A percentile compares a stretch with the other conserved stretches of the same genome.
phyloP scores from a whole-genome alignment of 2,888 invertebrate species.

The Melinaea marsaeus region DNA sequence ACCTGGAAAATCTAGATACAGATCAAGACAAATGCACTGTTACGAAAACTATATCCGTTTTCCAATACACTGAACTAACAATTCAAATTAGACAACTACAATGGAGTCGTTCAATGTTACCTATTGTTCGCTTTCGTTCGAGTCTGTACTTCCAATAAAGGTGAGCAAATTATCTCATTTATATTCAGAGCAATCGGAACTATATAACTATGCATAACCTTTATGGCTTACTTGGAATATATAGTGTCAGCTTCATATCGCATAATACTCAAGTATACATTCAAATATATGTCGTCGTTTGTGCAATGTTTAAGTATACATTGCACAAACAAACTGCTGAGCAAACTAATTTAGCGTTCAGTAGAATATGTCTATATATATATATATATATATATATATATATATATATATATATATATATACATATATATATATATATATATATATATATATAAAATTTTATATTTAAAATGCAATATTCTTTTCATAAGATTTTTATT shows the following conservation, averaged over 20 bases:
- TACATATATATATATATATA: too few species aligned
- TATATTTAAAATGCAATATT: too few species aligned
- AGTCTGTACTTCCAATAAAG: conserved; percentile 22
- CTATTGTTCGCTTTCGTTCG: conserved; percentile 22
- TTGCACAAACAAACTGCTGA: too few species aligned
- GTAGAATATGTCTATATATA: too few species aligned
- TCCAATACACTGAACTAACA: conserved; percentile 23
- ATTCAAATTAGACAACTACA: conserved; percentile 28
- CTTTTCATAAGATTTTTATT: too few species aligned
- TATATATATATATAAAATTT: too few species aligned
- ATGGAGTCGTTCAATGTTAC: conserved; percentile 15
- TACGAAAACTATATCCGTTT: conserved; percentile 23
- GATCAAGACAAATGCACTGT: conserved; percentile 8
- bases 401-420: too few species aligned
- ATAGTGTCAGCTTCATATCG: conserved; percentile 7
- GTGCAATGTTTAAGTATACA: too few species aligned
- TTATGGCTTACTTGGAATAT: conserved; percentile 3
- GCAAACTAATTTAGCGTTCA: too few species aligned
- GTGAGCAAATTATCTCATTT: conserved; percentile 17
- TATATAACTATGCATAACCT: conserved; percentile 2
- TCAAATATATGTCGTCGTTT: too few species aligned
- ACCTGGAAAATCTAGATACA: conserved; percentile 2
- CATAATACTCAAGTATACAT: conserved; percentile 10
- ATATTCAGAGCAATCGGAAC: conserved; percentile 10
- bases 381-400: too few species aligned